Percentiles rank a stretch among this genome's conserved stretches.
Evolutionary conservation across 1,140 invertebrate genomes (phyloP).

Genomic region (Lasioglossum baleicum): DNA sequence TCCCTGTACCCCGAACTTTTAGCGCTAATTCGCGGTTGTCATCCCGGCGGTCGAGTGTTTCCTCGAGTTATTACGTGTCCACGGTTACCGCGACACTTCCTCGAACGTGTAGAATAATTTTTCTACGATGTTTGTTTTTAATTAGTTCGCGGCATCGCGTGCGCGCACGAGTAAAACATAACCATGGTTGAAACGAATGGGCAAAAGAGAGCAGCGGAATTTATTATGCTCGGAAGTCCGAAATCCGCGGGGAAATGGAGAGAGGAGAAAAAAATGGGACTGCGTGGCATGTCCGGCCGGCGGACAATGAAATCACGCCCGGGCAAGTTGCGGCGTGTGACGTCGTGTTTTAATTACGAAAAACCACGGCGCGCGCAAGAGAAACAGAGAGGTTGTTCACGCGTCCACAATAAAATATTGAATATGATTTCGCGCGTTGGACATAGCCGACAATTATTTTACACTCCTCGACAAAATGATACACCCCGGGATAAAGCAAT

Average conservation of each 20-base stretch:
- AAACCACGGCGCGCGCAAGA: not conserved
- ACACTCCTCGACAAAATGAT: no score
- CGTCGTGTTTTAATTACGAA: constrained; percentile 44
- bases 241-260: not conserved
- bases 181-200: constrained; percentile 37
- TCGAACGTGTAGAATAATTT: not conserved
- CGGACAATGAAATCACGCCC: constrained; percentile 19
- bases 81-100: no score
- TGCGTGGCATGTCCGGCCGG: not conserved
- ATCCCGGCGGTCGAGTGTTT: no score
- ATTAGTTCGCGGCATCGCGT: constrained; percentile 20
- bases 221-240: constrained; percentile 45
- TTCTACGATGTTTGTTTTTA: not conserved
- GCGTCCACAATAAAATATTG: constrained; percentile 3
- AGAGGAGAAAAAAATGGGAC: constrained; percentile 17
- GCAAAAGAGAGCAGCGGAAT: constrained; percentile 28
- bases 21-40: no score
- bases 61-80: no score
- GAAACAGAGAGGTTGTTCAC: not conserved
- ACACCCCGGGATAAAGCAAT: no score
- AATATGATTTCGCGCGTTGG: not conserved
- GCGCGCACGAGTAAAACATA: constrained; percentile 38
- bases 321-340: not conserved
- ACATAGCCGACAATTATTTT: not conserved
- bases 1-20: no score